Evolutionary conservation across 2,888 invertebrate species (phyloP).

Genomic region (Apamea epomidion): DNA sequence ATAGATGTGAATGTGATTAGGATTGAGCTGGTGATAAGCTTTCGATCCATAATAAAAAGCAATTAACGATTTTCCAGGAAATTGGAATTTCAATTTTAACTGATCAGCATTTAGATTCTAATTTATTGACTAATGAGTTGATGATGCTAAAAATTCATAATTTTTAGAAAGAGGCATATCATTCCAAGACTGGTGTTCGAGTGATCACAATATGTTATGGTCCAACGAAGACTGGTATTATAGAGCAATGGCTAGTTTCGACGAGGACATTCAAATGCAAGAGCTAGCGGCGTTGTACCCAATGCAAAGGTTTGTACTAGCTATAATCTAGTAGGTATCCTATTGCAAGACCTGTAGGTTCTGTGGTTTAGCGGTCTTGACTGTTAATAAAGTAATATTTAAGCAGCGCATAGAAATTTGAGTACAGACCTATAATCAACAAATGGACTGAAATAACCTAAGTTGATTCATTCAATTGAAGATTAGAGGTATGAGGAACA

Average conservation of each 20-base stretch:
- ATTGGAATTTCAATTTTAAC: no score
- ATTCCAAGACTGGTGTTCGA: conserved; percentile 65
- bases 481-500: no score
- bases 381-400: neutral
- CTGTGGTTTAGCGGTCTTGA: neutral
- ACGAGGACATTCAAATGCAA: conserved; percentile 54
- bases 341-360: neutral
- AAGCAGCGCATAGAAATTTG: neutral
- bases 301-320: conserved; percentile 48
- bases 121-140: no score
- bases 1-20: no score
- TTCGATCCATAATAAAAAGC: no score
- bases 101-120: no score
- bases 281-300: conserved; percentile 15
- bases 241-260: conserved; percentile 60
- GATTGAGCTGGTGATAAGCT: no score
- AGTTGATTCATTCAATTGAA: neutral
- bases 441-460: neutral
- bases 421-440: neutral
- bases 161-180: conserved; percentile 63
- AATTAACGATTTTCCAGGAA: no score
- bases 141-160: neutral
- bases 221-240: conserved; percentile 62
- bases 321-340: neutral
- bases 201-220: conserved; percentile 72